Conservation (phyloP, 30 jellyfish, hydroid and myxozoan species). For the Haliclystus octoradiatus region DNA sequence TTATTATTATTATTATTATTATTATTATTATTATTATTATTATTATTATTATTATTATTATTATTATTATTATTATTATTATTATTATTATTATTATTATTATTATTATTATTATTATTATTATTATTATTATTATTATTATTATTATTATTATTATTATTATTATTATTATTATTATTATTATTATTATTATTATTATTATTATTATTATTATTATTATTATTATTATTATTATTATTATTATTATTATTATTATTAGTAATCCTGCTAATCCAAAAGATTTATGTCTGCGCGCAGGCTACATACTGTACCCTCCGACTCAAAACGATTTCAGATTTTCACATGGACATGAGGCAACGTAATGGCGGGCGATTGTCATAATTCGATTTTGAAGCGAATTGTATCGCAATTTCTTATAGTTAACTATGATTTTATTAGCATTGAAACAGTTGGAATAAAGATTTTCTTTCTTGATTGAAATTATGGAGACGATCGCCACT, state of each 20-base stretch:
- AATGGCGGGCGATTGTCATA: no score
- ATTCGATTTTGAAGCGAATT: no score
- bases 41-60: neutral
- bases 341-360: no score
- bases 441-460: no score
- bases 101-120: neutral
- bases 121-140: neutral
- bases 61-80: neutral
- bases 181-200: neutral
- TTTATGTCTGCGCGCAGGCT: neutral
- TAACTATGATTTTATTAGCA: no score
- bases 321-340: neutral
- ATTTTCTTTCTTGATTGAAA: no score
- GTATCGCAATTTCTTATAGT: no score
- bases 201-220: neutral
- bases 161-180: neutral
- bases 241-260: neutral
- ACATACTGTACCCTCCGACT: neutral
- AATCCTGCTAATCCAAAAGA: neutral
- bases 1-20: neutral
- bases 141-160: neutral
- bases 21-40: neutral
- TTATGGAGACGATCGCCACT: constrained; percentile 56
- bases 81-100: neutral
- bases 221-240: neutral